Evolutionary conservation across 2,113 vertebrate species (phyloP), one percentile per base, ranked within the genome.

Genomic region (Protomyctophum bolini): DNA sequence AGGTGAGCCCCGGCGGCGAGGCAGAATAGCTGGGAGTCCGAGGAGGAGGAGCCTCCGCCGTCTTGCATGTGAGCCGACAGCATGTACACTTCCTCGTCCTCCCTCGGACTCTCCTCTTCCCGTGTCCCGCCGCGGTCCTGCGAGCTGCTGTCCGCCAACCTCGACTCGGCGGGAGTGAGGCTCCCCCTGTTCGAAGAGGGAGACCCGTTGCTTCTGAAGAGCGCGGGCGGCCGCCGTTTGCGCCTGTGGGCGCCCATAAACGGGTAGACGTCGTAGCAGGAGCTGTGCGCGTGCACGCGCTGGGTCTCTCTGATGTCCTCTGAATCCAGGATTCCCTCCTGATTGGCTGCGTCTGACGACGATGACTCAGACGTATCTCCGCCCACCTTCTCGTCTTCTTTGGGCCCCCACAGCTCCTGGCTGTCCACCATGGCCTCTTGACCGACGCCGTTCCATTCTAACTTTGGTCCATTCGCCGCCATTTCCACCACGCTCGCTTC

Each of bases 251-350:
- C 9, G 4, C 41, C 28, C 14, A 7, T 41, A 46, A 48, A 6
- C 10, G 58, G 48, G 3, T 58, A 6, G 65, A 28, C 58, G 28
- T 70, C 28, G 64, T 33, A 51, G 12, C 46, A 57, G 10, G 48
- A 29, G 12, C 58, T 73, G 47, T 58, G 80, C 48, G 29, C 76
- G 52, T 64, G 51, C 49, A 62, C 51, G 9, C 49, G 58, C 45
- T 63, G n/a, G 7, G 41, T 49, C n/a, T 56, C 29, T 51, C 21
- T 67, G 50, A 2, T n/a, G 47, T 83, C 68, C 8, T 80, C 79
- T 1, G 15, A 75, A 41, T 75, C 67, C n/a, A 54, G 41, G 21
- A n/a, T 58, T 46, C 48, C 6, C 3, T 68, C 49, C 49, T 58
- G 52, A 45, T n/a, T 69, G 21, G 10, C 15, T 21, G 9, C 6